Evolutionary conservation across 2,797 vertebrate species (phyloP).

Genomic region (Malacoraja senta): DNA sequence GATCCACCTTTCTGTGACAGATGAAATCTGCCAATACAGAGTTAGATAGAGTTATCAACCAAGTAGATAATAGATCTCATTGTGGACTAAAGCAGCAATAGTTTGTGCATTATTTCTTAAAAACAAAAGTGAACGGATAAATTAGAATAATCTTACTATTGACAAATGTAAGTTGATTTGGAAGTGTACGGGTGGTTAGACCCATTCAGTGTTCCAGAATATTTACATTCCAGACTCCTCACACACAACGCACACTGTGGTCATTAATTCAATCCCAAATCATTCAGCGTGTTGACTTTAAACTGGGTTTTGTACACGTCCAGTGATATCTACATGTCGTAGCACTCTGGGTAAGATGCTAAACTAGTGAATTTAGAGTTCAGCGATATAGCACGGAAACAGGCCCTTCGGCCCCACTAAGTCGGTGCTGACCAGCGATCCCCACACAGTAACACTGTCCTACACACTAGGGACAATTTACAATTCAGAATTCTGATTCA

Average conservation of each 20-base stretch:
- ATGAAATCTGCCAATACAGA: neutral
- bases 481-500: too few relatives aligned
- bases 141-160: neutral
- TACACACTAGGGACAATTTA: too few relatives aligned
- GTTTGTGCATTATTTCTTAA: neutral
- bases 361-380: too few relatives aligned
- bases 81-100: neutral
- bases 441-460: too few relatives aligned
- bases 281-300: neutral
- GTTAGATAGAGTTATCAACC: neutral
- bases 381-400: too few relatives aligned
- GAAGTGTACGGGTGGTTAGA: neutral
- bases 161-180: neutral
- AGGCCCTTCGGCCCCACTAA: too few relatives aligned
- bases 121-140: neutral
- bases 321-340: too few relatives aligned
- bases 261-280: neutral
- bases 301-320: neutral
- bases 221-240: neutral
- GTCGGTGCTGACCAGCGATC: too few relatives aligned
- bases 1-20: neutral
- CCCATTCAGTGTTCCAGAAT: neutral
- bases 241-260: neutral
- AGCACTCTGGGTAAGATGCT: too few relatives aligned
- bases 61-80: neutral